Base-by-base conservation (phyloP, 2,797 vertebrate species). In the Phrynocephalus vlangalii region DNA sequence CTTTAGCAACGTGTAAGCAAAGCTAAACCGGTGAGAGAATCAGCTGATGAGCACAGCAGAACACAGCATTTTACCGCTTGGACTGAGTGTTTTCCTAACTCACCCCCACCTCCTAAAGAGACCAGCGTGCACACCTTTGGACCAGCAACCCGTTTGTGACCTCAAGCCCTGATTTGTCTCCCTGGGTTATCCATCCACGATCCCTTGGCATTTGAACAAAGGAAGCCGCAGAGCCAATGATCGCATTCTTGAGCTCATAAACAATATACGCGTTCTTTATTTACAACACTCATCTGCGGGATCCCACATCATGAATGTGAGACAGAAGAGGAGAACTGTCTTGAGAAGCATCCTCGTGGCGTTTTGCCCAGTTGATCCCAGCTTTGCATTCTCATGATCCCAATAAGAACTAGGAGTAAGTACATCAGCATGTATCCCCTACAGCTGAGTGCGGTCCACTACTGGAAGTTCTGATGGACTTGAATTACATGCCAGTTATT, bases 211-310 rank as follows among this genome's bases (percentile, higher is more conserved):
- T 20, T 44, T 66, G 22, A 4, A 24, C 20, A 18, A 8, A 15
- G 1, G 48, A 38, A 20, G 5, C 11, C 1, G 6, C 6, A 3
- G n/a, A 33, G n/a, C 71, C 60, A 77, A 5, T 7, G n/a, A 38
- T 5, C 30, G 22, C 18, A 16, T n/a, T 52, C 77, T 6, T 1
- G 56, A 81, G 71, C 60, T 50, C 71, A 82, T 48, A n/a, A 88
- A 88, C 87, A 88, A 88, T 84, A 88, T 88, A 88, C 84, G 26
- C 82, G 75, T 44, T 33, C 72, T 88, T 85, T 85, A 88, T 88
- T 88, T 82, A 88, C 87, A 88, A 56, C 70, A 63, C 26, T 81
- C 30, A 2, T 48, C 68, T 24, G 87, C 68, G 78, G 87, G 82
- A 85, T 70, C 63, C 78, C 83, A 30, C 70, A 60, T 82, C 30